Conservation (phyloP, 2,113 vertebrate species). For the Rhea americana region DNA sequence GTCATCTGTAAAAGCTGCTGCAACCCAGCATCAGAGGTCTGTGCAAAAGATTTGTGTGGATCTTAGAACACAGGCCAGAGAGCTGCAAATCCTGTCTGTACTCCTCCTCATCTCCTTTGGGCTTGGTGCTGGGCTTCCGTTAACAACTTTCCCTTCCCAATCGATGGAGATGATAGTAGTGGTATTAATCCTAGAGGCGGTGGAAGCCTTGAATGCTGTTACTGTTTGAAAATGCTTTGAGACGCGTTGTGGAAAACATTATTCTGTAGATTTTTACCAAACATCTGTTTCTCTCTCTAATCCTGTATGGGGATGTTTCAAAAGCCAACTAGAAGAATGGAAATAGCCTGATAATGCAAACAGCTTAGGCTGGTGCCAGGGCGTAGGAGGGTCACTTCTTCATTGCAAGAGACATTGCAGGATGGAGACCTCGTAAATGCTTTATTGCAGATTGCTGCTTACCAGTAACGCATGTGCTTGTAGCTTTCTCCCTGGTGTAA, state of each 20-base stretch:
- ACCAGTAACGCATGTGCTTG: accelerated
- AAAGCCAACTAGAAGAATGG: background rate
- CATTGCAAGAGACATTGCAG: background rate
- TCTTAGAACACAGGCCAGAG: background rate
- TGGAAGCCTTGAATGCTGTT: background rate
- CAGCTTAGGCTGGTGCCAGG: background rate
- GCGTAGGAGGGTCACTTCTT: background rate
- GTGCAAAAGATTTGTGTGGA: background rate
- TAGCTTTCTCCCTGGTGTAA: background rate
- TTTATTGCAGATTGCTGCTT: background rate
- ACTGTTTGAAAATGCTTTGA: no score
- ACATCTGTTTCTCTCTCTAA: background rate
- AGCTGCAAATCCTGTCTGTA: background rate
- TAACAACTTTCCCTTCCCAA: background rate
- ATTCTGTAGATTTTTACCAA: background rate
- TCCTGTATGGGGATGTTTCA: background rate
- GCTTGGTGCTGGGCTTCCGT: background rate
- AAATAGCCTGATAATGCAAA: background rate
- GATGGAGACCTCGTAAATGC: background rate
- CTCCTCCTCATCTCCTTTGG: background rate
- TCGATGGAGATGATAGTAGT: no score
- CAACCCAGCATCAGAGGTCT: background rate
- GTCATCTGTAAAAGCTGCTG: background rate
- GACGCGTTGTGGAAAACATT: background rate
- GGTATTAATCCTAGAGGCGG: background rate